These are phyloP conservation scores for Odobenus rosmarus DNA, from an alignment of 2,113 vertebrate genomes.

Conservation along the genomic window DNA sequence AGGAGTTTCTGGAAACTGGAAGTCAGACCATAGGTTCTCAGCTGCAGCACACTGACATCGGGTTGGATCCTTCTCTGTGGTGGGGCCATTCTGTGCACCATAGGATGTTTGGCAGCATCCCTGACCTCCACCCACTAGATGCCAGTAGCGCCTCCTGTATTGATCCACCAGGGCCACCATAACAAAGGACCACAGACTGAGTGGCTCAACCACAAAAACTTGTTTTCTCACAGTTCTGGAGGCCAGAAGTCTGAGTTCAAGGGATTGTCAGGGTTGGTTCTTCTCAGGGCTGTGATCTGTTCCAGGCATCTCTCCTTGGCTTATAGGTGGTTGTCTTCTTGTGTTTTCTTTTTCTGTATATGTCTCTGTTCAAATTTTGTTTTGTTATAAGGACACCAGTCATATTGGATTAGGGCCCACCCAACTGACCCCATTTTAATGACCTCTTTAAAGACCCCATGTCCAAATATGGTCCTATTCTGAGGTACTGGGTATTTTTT, in stretches of 20 bases:
- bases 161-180: neutral
- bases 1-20: neutral
- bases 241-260: neutral
- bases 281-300: neutral
- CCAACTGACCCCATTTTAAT: neutral
- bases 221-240: neutral
- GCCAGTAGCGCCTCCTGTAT: neutral
- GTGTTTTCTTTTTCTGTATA: neutral
- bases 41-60: accelerated
- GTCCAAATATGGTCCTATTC: neutral
- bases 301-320: neutral
- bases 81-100: accelerated
- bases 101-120: neutral
- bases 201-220: neutral
- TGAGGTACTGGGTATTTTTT: neutral
- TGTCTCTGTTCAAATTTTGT: neutral
- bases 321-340: neutral
- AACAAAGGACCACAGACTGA: neutral
- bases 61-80: neutral
- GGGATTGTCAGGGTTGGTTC: neutral
- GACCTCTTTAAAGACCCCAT: neutral
- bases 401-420: neutral
- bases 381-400: neutral
- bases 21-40: neutral
- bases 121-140: neutral